Percentiles rank a stretch among this genome's conserved stretches.
These are phyloP conservation scores for Panthera tigris DNA, from an alignment of 2,113 vertebrate species.

Conservation along the genomic window DNA sequence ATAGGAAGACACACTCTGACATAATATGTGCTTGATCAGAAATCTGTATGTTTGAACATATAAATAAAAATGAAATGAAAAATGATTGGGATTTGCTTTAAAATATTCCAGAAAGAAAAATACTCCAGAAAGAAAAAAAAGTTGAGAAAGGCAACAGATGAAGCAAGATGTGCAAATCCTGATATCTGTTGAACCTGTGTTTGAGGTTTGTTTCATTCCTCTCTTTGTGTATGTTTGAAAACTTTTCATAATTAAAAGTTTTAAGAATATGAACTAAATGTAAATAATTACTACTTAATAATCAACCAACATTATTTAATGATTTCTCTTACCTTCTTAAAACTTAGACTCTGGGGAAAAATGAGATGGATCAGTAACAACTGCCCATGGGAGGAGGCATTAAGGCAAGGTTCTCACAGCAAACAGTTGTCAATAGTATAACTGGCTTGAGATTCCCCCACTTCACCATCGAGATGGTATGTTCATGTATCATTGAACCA, in stretches of 20 bases:
- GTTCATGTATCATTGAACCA: neutral
- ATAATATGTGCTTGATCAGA: neutral
- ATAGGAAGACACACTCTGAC: neutral
- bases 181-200: neutral
- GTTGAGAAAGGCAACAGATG: neutral
- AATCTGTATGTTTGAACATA: neutral
- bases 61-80: neutral
- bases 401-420: neutral
- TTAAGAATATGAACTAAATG: constrained; percentile 21
- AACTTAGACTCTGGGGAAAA: neutral
- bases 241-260: neutral
- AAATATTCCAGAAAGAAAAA: neutral
- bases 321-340: constrained; percentile 33
- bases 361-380: neutral
- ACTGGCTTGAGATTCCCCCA: neutral
- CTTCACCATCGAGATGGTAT: neutral
- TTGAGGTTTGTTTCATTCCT: neutral
- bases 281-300: neutral
- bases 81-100: neutral
- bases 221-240: neutral
- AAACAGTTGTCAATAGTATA: neutral
- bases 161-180: neutral
- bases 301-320: neutral
- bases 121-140: neutral
- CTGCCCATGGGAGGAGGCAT: neutral